Percentiles rank a stretch among this genome's conserved stretches.
phyloP scores from a whole-genome alignment of 2,797 vertebrate genomes.

The Arvicola amphibius region DNA sequence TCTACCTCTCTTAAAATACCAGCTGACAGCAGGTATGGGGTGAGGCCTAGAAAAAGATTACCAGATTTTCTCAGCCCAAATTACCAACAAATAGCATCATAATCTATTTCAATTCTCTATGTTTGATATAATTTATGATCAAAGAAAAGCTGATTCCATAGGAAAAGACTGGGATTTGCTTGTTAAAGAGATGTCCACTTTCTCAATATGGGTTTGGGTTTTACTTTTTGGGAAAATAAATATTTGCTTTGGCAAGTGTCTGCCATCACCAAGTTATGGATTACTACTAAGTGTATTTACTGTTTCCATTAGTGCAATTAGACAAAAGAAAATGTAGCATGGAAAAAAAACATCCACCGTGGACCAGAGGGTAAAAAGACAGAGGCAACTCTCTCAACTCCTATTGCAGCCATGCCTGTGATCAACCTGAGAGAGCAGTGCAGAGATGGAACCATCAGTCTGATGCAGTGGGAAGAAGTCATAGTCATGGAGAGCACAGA shows the following conservation, averaged over 20 bases:
- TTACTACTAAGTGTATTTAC: not conserved
- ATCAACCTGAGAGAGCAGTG: not conserved
- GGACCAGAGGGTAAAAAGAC: not conserved
- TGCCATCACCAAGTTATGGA: not conserved
- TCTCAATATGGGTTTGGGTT: constrained; percentile 16
- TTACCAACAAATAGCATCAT: not conserved
- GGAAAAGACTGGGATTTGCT: not conserved
- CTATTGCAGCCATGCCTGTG: not conserved
- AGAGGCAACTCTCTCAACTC: not conserved
- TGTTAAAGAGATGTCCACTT: constrained; percentile 1
- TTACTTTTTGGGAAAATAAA: constrained; percentile 1
- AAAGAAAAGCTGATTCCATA: not conserved
- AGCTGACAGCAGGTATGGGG: not conserved
- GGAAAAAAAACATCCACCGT: not conserved
- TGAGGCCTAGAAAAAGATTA: not conserved
- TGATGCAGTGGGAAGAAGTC: not conserved
- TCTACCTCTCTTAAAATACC: not conserved
- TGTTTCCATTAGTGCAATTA: not conserved
- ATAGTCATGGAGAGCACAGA: not conserved
- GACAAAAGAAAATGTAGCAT: not conserved
- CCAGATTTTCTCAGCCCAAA: not conserved
- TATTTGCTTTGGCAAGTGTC: not conserved
- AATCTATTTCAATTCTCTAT: not conserved
- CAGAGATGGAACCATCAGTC: not conserved
- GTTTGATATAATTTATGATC: not conserved